Percentiles rank a stretch among this genome's conserved stretches.
Evolutionary conservation across 2,113 vertebrate genomes (phyloP).

Genomic region (Chloropsis hardwickii): DNA sequence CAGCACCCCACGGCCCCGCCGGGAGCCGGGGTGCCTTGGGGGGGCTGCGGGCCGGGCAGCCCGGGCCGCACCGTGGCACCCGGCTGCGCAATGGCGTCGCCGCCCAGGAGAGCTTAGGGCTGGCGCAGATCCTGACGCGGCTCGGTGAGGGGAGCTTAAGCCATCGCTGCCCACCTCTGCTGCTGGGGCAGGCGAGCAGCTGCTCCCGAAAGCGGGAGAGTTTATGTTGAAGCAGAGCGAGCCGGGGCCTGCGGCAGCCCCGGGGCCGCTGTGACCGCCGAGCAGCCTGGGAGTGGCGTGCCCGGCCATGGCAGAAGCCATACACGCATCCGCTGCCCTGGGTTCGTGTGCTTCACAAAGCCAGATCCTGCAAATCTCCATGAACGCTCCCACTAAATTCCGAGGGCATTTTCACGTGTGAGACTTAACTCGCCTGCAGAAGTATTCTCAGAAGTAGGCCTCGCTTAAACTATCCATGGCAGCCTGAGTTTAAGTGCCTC

Average conservation of each 20-base stretch:
- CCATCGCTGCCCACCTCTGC: neutral
- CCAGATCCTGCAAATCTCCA: neutral
- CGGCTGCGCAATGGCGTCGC: neutral
- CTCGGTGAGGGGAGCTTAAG: no score
- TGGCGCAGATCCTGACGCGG: neutral
- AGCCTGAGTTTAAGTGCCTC: neutral
- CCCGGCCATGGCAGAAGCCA: neutral
- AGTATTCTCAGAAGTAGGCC: neutral
- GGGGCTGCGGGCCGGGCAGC: neutral
- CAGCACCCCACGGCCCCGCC: neutral
- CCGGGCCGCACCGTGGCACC: neutral
- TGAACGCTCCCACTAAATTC: neutral
- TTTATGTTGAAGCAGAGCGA: neutral
- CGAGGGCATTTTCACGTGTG: neutral
- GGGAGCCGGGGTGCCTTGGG: neutral
- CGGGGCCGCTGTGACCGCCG: neutral
- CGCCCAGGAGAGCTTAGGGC: rapidly evolving
- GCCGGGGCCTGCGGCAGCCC: neutral
- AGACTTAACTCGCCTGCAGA: neutral
- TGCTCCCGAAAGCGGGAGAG: neutral
- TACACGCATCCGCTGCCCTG: neutral
- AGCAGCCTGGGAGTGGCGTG: rapidly evolving
- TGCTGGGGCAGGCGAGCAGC: neutral
- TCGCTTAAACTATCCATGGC: neutral
- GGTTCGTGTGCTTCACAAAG: neutral